Percentiles rank a stretch among this genome's conserved stretches.
phyloP scores from a whole-genome alignment of 2,797 vertebrate species.

The Malurus leucopterus region DNA sequence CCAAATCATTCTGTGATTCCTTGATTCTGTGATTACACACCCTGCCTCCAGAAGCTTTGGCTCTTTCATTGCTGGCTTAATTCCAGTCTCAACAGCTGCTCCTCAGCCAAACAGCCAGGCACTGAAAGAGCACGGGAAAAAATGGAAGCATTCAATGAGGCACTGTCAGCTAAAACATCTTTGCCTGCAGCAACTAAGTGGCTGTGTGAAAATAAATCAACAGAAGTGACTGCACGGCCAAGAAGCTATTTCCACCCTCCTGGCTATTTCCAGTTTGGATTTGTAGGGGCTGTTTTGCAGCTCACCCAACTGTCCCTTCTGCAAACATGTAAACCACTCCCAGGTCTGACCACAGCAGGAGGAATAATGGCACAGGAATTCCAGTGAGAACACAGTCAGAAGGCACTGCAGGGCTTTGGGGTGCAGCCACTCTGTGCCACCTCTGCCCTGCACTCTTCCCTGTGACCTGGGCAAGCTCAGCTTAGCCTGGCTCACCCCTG shows the following conservation, averaged over 20 bases:
- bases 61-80: neutral
- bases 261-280: neutral
- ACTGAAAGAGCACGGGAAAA: neutral
- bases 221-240: neutral
- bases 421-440: rapidly evolving
- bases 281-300: neutral
- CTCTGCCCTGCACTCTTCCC: neutral
- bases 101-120: neutral
- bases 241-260: neutral
- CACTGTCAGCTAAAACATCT: neutral
- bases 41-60: neutral
- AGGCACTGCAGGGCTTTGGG: neutral
- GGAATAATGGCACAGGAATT: neutral
- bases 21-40: neutral
- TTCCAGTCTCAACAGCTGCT: conserved; percentile 10
- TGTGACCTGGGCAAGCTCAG: neutral
- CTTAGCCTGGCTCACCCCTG: rapidly evolving
- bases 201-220: neutral
- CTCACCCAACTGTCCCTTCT: neutral
- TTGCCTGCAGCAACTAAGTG: neutral
- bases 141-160: neutral
- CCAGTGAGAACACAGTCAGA: neutral
- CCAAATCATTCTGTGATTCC: neutral
- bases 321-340: neutral
- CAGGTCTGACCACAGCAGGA: neutral